Percentiles rank a stretch among this genome's conserved stretches.
Evolutionary conservation across 2,888 invertebrate species (phyloP).

Genomic region (Dilophus febrilis): DNA sequence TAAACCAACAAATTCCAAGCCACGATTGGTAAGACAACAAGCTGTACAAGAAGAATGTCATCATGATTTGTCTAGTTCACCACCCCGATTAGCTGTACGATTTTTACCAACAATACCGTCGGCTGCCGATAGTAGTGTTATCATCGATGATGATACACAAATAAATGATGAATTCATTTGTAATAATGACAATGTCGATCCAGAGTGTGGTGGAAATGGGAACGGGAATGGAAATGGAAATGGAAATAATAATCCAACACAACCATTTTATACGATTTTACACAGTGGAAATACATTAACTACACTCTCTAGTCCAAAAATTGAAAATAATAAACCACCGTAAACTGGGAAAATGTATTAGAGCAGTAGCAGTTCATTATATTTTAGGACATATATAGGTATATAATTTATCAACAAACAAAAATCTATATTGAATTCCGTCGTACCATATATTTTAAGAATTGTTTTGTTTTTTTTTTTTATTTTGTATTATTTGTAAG

Average conservation of each 20-base stretch:
- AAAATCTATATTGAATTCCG: too few species aligned
- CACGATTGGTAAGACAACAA: constrained; percentile 61
- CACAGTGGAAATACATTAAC: constrained; percentile 16
- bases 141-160: constrained; percentile 42
- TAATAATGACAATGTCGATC: too few species aligned
- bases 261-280: constrained; percentile 16
- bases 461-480: too few species aligned
- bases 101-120: constrained; percentile 57
- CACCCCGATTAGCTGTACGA: constrained; percentile 35
- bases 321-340: constrained; percentile 20
- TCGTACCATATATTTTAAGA: too few species aligned
- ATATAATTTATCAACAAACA: too few species aligned
- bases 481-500: too few species aligned
- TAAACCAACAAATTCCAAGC: constrained; percentile 35
- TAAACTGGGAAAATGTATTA: constrained; percentile 9
- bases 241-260: too few species aligned
- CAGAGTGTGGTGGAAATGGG: too few species aligned
- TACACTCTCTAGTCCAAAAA: constrained; percentile 18
- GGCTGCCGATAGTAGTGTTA: constrained; percentile 52
- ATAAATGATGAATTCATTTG: not conserved
- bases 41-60: constrained; percentile 63
- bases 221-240: too few species aligned
- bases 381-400: too few species aligned
- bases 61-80: constrained; percentile 29
- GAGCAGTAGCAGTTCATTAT: too few species aligned